Evolutionary conservation across 2,888 invertebrate species (phyloP).

Genomic region (Trachelus iudaicus): DNA sequence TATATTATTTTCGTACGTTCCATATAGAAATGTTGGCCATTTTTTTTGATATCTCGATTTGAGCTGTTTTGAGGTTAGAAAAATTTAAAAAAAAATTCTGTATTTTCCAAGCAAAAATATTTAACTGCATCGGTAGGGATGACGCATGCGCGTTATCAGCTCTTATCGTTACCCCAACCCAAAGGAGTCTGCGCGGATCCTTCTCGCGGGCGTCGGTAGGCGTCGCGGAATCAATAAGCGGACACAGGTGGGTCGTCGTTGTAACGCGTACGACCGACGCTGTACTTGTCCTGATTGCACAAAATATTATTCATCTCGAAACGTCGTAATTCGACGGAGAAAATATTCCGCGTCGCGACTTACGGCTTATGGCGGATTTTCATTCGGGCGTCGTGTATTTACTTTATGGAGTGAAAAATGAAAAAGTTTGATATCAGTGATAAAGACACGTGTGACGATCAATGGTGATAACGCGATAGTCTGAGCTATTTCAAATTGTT

Average conservation of each 20-base stretch:
- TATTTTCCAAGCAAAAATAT: background rate
- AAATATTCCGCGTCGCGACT: background rate
- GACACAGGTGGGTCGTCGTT: slow-evolving; percentile 43
- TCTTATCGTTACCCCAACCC: background rate
- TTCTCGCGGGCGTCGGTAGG: slow-evolving; percentile 18
- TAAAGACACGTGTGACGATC: background rate
- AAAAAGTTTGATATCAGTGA: background rate
- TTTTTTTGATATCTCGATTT: background rate
- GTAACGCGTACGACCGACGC: background rate
- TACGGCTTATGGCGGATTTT: background rate
- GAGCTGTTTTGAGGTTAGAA: background rate
- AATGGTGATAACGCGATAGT: background rate
- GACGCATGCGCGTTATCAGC: background rate
- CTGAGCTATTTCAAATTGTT: background rate
- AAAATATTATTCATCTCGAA: background rate
- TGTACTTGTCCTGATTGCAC: background rate
- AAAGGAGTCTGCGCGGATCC: slow-evolving; percentile 14
- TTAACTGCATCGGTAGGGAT: background rate
- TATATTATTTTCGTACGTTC: background rate
- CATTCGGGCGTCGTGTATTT: background rate
- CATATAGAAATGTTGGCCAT: background rate
- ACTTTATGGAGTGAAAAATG: background rate
- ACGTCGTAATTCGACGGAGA: background rate
- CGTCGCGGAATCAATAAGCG: slow-evolving; percentile 51
- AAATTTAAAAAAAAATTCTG: background rate